Evolutionary conservation across 2,113 vertebrate species (phyloP).

Genomic region (Spea multiplicata): DNA sequence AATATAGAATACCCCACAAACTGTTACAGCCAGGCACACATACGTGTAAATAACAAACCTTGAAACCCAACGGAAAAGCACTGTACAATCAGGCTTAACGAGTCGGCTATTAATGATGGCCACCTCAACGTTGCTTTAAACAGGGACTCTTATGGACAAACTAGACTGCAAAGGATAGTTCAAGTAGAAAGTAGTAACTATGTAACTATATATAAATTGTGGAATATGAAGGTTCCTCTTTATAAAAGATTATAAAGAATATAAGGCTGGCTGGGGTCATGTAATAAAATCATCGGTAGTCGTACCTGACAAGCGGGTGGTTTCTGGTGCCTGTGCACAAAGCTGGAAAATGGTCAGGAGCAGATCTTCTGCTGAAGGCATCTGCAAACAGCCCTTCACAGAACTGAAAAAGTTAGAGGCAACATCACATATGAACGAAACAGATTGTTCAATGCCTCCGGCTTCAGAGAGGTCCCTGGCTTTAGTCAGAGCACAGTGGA

Average conservation of each 20-base stretch:
- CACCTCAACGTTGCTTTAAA: too few species aligned
- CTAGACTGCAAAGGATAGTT: too few species aligned
- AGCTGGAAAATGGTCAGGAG: conserved; percentile 89
- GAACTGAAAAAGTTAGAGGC: conserved; percentile 90
- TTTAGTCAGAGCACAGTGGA: conserved; percentile 83
- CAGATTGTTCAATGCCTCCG: conserved; percentile 77
- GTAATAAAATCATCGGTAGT: neutral
- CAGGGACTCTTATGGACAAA: too few species aligned
- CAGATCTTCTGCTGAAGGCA: conserved; percentile 86
- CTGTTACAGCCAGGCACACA: too few species aligned
- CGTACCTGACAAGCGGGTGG: conserved; percentile 77
- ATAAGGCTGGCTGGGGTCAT: too few species aligned
- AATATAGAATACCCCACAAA: too few species aligned
- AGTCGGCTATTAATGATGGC: too few species aligned
- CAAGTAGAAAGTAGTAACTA: too few species aligned
- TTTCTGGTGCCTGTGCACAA: conserved; percentile 80
- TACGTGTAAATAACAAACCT: too few species aligned
- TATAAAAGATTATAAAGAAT: neutral
- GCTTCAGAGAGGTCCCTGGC: conserved; percentile 82
- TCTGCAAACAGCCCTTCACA: conserved; percentile 77
- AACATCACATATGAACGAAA: conserved; percentile 90
- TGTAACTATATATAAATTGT: too few species aligned
- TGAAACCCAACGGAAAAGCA: too few species aligned
- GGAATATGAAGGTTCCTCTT: neutral
- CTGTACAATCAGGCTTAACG: too few species aligned